Conservation (phyloP, 2,888 invertebrate species). For the Ceramica pisi region DNA sequence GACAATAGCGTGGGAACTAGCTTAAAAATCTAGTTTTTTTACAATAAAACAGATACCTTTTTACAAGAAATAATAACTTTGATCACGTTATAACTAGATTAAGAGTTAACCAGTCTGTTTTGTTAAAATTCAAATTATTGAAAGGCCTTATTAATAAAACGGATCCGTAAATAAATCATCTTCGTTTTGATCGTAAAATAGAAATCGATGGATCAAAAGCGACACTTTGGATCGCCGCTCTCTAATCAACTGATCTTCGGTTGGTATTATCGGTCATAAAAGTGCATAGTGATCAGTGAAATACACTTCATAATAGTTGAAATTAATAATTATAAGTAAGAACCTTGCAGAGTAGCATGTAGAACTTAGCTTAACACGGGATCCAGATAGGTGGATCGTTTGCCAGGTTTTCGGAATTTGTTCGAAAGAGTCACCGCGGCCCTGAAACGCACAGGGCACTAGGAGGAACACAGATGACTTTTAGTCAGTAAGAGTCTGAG, state of each 20-base stretch:
- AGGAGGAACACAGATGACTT: no score
- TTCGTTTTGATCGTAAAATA: conserved; percentile 50
- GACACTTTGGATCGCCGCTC: conserved; percentile 51
- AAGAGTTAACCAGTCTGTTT: conserved; percentile 23
- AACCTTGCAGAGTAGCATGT: background rate
- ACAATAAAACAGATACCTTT: background rate
- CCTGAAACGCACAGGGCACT: no score
- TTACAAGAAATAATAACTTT: background rate
- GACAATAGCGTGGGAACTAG: conserved; percentile 21
- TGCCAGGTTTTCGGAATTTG: no score
- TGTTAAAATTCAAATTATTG: conserved; percentile 28
- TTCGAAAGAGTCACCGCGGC: no score
- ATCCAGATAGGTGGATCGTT: background rate
- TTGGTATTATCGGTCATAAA: conserved; percentile 47
- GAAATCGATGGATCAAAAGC: conserved; percentile 57
- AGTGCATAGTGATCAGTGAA: conserved; percentile 25
- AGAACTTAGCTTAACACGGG: background rate
- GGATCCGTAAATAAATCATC: conserved; percentile 55
- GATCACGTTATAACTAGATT: background rate
- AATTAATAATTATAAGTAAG: background rate
- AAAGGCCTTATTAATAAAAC: conserved; percentile 37
- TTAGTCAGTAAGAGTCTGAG: no score
- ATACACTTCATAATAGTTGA: background rate
- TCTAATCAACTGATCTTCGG: conserved; percentile 34
- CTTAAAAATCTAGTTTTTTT: background rate